Conservation (phyloP, 1,140 invertebrate genomes). For the Zaprionus inermis region DNA sequence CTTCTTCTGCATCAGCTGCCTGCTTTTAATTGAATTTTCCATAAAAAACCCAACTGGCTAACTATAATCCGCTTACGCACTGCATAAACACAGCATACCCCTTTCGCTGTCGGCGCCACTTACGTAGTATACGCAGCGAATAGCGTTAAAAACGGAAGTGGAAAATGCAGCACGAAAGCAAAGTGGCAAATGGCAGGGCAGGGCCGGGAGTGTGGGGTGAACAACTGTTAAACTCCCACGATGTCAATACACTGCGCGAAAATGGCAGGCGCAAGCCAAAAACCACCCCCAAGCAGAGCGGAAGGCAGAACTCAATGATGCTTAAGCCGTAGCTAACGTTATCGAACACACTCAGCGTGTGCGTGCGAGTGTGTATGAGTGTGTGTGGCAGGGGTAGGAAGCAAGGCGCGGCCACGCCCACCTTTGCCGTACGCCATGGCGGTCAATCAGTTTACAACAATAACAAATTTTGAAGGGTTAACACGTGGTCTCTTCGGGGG, state of each 20-base stretch:
- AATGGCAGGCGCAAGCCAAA: slow-evolving; percentile 10
- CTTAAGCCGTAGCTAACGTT: slow-evolving; percentile 45
- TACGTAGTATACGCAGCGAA: slow-evolving; percentile 8
- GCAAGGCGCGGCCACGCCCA: slow-evolving; percentile 14
- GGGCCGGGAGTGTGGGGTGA: neutral
- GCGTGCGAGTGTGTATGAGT: neutral
- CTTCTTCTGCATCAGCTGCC: neutral
- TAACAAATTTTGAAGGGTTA: slow-evolving; percentile 74
- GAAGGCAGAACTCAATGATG: slow-evolving; percentile 46
- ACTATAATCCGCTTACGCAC: neutral
- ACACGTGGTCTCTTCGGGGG: slow-evolving; percentile 57
- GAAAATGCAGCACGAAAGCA: slow-evolving; percentile 43
- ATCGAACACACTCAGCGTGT: slow-evolving; percentile 34
- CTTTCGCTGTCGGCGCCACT: neutral
- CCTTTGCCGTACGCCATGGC: slow-evolving; percentile 24
- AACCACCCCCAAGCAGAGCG: slow-evolving; percentile 26
- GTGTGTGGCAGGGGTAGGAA: neutral
- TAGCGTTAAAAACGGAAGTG: slow-evolving; percentile 30
- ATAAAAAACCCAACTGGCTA: neutral
- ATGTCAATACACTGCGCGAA: slow-evolving; percentile 61
- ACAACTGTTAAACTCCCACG: slow-evolving; percentile 72
- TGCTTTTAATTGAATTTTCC: neutral
- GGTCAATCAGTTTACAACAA: slow-evolving; percentile 74
- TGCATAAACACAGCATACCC: neutral
- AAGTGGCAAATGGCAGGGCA: neutral